These are phyloP conservation scores for Lithodes maja DNA, from an alignment of 2,888 invertebrate species.

Conservation along the genomic window DNA sequence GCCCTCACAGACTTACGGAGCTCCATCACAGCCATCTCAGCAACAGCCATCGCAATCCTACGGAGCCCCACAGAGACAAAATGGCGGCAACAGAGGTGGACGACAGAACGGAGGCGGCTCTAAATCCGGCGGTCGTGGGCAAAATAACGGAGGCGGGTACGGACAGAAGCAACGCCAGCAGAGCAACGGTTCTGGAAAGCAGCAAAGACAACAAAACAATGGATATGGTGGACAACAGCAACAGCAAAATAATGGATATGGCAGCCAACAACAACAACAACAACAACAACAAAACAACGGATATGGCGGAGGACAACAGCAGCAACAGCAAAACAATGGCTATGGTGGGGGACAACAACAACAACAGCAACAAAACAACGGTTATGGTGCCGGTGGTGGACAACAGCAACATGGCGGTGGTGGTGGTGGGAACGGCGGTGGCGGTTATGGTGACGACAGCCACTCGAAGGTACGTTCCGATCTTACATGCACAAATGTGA, in stretches of 20 bases:
- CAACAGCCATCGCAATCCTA: conserved; percentile 32
- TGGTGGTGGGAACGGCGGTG: neutral
- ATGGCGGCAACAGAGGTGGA: conserved; percentile 5
- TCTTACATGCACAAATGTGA: neutral
- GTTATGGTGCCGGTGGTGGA: conserved; percentile 6
- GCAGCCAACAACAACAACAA: neutral
- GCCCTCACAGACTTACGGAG: conserved; percentile 29
- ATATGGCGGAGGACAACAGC: conserved; percentile 1
- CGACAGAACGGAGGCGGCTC: conserved; percentile 7
- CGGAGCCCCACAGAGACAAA: conserved; percentile 28
- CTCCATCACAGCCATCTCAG: conserved; percentile 22
- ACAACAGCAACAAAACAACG: neutral
- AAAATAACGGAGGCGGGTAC: conserved; percentile 1
- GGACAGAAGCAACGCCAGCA: neutral
- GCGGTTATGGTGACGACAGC: conserved; percentile 12
- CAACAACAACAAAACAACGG: neutral
- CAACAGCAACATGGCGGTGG: conserved; percentile 6
- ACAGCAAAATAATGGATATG: neutral
- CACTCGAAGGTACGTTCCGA: conserved; percentile 35
- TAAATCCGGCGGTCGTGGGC: neutral
- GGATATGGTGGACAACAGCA: conserved; percentile 1
- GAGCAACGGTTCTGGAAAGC: conserved; percentile 3
- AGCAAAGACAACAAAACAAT: neutral
- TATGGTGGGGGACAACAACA: neutral
- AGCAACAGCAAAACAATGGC: neutral